phyloP scores from a whole-genome alignment of 2,113 vertebrate species.

The Chitala chitala region DNA sequence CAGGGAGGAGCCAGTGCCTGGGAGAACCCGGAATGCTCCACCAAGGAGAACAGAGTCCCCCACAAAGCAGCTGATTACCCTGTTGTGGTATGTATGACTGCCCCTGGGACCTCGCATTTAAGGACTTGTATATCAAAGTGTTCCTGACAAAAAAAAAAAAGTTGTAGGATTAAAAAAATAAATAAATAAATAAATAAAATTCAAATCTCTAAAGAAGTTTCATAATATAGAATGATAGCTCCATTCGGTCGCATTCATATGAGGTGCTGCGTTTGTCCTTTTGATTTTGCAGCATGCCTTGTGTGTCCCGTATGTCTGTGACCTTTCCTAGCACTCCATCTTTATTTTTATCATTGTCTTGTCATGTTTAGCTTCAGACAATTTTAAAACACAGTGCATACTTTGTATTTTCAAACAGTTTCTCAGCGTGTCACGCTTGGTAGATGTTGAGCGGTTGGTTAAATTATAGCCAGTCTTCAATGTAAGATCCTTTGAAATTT shows the following conservation, averaged over 20 bases:
- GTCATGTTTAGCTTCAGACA: too few species aligned
- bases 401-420: constrained; percentile 8
- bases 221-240: too few species aligned
- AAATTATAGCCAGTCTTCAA: neutral
- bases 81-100: constrained; percentile 53
- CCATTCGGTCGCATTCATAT: too few species aligned
- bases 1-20: constrained; percentile 56
- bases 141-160: too few species aligned
- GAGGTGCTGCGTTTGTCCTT: neutral
- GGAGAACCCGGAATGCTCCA: constrained; percentile 38
- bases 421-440: neutral
- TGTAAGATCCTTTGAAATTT: neutral
- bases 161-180: too few species aligned
- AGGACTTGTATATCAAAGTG: too few species aligned
- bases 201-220: too few species aligned
- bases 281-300: neutral
- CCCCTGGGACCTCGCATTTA: neutral
- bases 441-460: neutral
- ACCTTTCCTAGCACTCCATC: too few species aligned
- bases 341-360: too few species aligned
- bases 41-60: constrained; percentile 32
- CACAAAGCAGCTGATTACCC: constrained; percentile 36
- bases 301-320: too few species aligned
- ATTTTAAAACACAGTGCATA: neutral
- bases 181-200: too few species aligned